Evolutionary conservation across 2,113 vertebrate species (phyloP).

Genomic region (Peromyscus californicus): DNA sequence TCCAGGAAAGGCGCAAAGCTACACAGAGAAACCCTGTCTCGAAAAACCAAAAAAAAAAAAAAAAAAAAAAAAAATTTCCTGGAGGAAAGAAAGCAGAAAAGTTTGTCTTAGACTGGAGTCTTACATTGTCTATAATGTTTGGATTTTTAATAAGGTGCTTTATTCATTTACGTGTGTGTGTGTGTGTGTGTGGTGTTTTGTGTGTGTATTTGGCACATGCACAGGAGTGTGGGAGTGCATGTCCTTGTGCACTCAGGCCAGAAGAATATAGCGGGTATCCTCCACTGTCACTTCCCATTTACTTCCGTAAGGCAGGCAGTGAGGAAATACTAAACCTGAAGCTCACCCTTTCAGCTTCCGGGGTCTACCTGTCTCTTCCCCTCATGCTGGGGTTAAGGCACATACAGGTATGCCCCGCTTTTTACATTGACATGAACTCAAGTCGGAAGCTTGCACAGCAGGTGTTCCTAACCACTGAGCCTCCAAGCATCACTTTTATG

Average conservation of each 20-base stretch:
- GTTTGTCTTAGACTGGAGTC: neutral
- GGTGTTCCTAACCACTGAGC: neutral
- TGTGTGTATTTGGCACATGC: neutral
- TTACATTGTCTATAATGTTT: slow-evolving; percentile 13
- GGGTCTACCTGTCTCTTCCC: neutral
- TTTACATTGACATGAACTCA: too few relatives aligned
- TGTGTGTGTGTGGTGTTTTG: neutral
- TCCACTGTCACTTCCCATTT: too few relatives aligned
- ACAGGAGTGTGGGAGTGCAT: too few relatives aligned
- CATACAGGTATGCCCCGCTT: neutral
- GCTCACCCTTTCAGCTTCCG: neutral
- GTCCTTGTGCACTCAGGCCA: neutral
- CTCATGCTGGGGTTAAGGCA: neutral
- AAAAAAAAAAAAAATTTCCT: too few relatives aligned
- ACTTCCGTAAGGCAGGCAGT: too few relatives aligned
- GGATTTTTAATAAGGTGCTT: slow-evolving; percentile 53
- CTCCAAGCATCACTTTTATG: slow-evolving; percentile 21
- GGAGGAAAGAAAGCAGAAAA: neutral
- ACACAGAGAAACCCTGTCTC: too few relatives aligned
- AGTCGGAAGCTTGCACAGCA: neutral
- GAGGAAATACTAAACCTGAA: neutral
- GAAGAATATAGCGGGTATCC: neutral
- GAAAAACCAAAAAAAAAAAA: too few relatives aligned
- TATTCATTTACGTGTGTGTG: neutral
- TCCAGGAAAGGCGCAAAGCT: too few relatives aligned